Conservation (phyloP, 2,113 vertebrate species). For the Lota lota region DNA sequence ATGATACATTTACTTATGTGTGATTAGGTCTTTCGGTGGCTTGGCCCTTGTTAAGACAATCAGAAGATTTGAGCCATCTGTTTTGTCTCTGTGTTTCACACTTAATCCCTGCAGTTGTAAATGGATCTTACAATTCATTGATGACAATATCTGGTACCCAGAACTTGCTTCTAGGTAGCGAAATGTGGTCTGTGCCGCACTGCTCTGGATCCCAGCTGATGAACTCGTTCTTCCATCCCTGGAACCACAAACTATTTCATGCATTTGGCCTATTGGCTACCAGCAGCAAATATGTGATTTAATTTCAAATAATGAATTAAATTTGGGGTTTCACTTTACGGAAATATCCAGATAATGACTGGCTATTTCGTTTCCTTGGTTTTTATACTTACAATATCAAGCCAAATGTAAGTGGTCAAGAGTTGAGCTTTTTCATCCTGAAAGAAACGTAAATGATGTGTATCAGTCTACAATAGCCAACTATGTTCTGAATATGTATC, state of each 20-base stretch:
- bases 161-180: conserved; percentile 56
- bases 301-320: background rate
- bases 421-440: conserved; percentile 73
- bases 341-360: background rate
- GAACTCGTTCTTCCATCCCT: conserved; percentile 66
- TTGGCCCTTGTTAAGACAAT: background rate
- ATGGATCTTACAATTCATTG: conserved; percentile 69
- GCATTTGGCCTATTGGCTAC: background rate
- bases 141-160: conserved; percentile 74
- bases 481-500: background rate
- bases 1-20: background rate
- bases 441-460: background rate
- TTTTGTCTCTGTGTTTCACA: background rate
- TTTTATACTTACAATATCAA: conserved; percentile 48
- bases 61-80: no score
- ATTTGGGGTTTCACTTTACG: background rate
- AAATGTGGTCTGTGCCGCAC: conserved; percentile 52
- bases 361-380: background rate
- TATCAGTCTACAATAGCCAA: background rate
- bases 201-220: conserved; percentile 61
- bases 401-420: conserved; percentile 64
- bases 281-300: background rate
- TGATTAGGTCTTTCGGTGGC: background rate
- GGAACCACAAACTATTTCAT: conserved; percentile 2
- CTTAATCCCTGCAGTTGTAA: background rate